Evolutionary conservation across 2,797 vertebrate species (phyloP), one percentile per base, ranked within the genome.

Genomic region (Gila robusta): DNA sequence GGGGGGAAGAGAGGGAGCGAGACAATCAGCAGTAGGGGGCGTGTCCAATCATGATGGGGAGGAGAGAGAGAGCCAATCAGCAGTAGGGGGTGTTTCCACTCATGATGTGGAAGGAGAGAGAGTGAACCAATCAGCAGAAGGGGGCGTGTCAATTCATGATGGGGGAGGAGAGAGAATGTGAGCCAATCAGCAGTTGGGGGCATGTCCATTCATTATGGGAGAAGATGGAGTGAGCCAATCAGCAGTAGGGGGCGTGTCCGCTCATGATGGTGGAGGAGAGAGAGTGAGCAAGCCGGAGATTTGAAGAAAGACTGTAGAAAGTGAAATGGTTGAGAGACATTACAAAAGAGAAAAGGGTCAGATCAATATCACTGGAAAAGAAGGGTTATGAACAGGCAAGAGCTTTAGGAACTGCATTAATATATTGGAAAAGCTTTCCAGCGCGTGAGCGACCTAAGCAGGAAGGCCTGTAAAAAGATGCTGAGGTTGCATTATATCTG

Each of bases 141-240:
- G 41, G 41, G 41, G 10, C 10, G 0, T 41, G 10, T 41, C 41
- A 2, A 41, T 2, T 2, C 41, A 3, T 3, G 2, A 1, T 41
- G 0, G 41, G 9, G 41, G 2, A 41, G 8, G 39, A 2, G 8
- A 41, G 39, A 41, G 8, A 59, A 0, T 10, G 41, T 6, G 37
- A 41, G 41, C 41, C 9, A 41, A 41, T 41, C 41, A 41, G 41
- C 41, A 11, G 41, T 3, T 3, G 41, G 2, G 41, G 41, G 41
- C 0, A 10, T 44, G 4, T 47, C 41, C 41, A 44, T 10, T 11
- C 41, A 12, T 44, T 10, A 0, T 44, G 0, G 2, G 41, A 10
- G 41, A 44, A 0, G 9, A 41, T 7, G 11, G 41, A 44, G 3
- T 47, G 11, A 47, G 12, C 12, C 44, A 47, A 47, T 47, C 44